A percentile compares a stretch with the other conserved stretches of the same genome.
These are phyloP conservation scores for Momotus momota DNA, from an alignment of 2,797 vertebrate genomes.

Conservation along the genomic window DNA sequence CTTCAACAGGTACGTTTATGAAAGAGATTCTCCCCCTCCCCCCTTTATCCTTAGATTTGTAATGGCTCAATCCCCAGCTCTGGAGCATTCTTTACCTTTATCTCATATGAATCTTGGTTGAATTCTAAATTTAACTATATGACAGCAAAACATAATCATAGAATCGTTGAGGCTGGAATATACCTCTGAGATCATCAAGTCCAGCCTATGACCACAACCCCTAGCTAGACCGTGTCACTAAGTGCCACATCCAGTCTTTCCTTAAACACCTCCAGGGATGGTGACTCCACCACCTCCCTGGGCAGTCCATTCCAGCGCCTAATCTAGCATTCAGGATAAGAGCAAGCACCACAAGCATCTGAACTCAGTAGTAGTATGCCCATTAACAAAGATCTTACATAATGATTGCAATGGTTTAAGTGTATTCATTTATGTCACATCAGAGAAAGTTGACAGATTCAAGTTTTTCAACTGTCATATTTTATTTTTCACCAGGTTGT, in stretches of 20 bases:
- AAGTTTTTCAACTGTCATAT: not conserved
- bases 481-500: conserved; percentile 82
- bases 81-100: not conserved
- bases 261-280: too few relatives aligned
- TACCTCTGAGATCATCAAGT: too few relatives aligned
- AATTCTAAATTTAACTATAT: not conserved
- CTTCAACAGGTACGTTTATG: conserved; percentile 86
- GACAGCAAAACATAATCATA: not conserved
- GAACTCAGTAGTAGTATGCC: not conserved
- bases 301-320: too few relatives aligned
- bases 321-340: not conserved
- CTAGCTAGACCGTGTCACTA: too few relatives aligned
- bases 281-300: too few relatives aligned
- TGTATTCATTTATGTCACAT: not conserved
- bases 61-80: not conserved
- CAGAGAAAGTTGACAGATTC: not conserved
- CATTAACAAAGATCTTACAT: not conserved
- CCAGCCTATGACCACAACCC: too few relatives aligned
- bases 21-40: not conserved
- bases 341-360: not conserved
- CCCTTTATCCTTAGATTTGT: not conserved
- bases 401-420: not conserved
- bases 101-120: not conserved
- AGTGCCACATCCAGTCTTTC: too few relatives aligned
- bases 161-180: too few relatives aligned